Conservation (phyloP, 2,113 vertebrate genomes). For the Silurus glanis region DNA sequence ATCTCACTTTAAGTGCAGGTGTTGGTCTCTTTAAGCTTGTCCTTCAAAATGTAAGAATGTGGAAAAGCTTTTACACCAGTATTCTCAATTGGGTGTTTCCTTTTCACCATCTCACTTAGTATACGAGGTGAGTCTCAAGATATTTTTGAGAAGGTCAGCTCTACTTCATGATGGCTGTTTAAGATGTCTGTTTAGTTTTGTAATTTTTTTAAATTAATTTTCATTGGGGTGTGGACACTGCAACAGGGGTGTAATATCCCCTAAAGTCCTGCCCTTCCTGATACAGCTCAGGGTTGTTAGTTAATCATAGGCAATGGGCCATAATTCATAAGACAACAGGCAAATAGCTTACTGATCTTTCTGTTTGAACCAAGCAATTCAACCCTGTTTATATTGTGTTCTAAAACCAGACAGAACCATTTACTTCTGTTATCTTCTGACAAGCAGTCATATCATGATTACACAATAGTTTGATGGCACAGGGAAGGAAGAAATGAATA, state of each 20-base stretch:
- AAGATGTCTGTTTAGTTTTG: background rate
- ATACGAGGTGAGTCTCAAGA: background rate
- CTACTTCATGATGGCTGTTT: background rate
- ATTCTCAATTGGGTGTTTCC: background rate
- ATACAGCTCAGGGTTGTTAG: slow-evolving; percentile 53
- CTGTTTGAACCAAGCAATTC: slow-evolving; percentile 47
- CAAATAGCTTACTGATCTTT: slow-evolving; percentile 55
- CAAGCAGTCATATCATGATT: slow-evolving; percentile 1
- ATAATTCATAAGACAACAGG: slow-evolving; percentile 60
- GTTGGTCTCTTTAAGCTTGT: slow-evolving; percentile 18
- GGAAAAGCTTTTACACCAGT: background rate
- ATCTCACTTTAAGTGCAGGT: slow-evolving; percentile 27
- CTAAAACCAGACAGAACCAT: background rate
- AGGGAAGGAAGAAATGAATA: background rate
- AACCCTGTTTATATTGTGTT: slow-evolving; percentile 58
- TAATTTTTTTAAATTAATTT: slow-evolving; percentile 9
- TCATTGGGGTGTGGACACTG: background rate
- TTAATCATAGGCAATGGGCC: slow-evolving; percentile 63
- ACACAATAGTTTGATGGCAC: slow-evolving; percentile 17
- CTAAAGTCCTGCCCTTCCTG: slow-evolving; percentile 51
- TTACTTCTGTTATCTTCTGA: background rate
- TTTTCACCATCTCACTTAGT: background rate
- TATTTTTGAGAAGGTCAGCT: background rate
- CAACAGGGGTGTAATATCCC: slow-evolving; percentile 54
- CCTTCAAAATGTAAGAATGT: slow-evolving; percentile 2